Percentiles rank a stretch among this genome's conserved stretches.
Conservation (phyloP, 2,113 vertebrate species). For the Potamarius usumacintae region DNA sequence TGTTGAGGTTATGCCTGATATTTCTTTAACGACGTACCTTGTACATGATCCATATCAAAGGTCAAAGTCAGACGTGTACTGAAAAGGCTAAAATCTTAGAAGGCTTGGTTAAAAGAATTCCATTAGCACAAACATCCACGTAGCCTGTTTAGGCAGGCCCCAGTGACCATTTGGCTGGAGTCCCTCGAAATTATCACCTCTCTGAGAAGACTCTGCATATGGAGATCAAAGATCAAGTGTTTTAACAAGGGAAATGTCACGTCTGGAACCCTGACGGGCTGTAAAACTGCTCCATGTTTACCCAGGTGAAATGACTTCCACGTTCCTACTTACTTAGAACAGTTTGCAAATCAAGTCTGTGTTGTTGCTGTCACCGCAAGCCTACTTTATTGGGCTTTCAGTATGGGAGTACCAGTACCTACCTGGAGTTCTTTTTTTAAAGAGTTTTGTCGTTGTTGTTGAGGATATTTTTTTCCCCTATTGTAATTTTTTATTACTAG, state of each 20-base stretch:
- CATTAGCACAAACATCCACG: neutral
- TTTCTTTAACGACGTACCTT: neutral
- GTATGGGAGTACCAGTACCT: neutral
- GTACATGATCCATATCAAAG: neutral
- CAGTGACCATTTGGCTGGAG: slow-evolving; percentile 59
- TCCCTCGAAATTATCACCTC: slow-evolving; percentile 63
- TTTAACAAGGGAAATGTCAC: slow-evolving; percentile 51
- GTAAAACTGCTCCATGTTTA: slow-evolving; percentile 63
- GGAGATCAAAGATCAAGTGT: slow-evolving; percentile 65
- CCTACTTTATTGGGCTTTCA: slow-evolving; percentile 7
- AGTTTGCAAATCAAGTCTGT: slow-evolving; percentile 53
- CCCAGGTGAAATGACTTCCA: slow-evolving; percentile 67
- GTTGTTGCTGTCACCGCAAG: slow-evolving; percentile 36
- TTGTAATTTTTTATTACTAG: neutral
- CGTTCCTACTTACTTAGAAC: slow-evolving; percentile 55
- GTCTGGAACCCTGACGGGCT: slow-evolving; percentile 49
- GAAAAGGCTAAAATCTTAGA: neutral
- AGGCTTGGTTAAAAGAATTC: neutral
- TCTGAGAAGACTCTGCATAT: slow-evolving; percentile 59
- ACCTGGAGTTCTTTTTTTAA: neutral
- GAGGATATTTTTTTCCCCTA: neutral
- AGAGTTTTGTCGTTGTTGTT: neutral
- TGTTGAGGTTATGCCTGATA: neutral
- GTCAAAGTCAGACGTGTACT: neutral
- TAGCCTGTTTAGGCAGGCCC: neutral